Conservation (phyloP, 2,888 invertebrate species). For the Athetis lepigone region DNA sequence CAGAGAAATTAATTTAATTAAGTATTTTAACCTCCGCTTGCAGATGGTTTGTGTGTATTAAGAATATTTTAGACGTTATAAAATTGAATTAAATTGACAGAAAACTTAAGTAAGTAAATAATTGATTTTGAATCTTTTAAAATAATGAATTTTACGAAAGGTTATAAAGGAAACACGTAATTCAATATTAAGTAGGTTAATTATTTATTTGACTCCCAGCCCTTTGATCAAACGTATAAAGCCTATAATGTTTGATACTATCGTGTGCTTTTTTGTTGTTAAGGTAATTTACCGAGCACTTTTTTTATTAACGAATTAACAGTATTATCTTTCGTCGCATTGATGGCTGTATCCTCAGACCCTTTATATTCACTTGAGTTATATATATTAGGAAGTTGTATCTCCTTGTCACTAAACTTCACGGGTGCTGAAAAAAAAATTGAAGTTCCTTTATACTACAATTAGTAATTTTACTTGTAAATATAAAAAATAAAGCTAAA, state of each 20-base stretch:
- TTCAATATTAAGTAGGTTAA: too few species aligned
- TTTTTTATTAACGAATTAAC: not conserved
- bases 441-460: not conserved
- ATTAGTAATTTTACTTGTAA: not conserved
- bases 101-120: constrained; percentile 23
- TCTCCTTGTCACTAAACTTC: not conserved
- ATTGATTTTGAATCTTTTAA: constrained; percentile 16
- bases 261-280: not conserved
- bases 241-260: not conserved
- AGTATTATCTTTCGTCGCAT: not conserved
- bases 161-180: too few species aligned
- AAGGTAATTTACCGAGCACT: not conserved
- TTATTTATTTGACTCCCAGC: not conserved
- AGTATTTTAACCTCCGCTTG: constrained; percentile 14
- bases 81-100: constrained; percentile 10
- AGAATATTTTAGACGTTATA: constrained; percentile 11
- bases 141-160: too few species aligned
- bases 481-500: too few species aligned
- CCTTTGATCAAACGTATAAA: constrained; percentile 1
- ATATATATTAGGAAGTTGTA: not conserved
- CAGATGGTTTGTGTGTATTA: constrained; percentile 1
- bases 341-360: not conserved
- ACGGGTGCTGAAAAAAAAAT: constrained; percentile 11
- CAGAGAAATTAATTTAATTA: constrained; percentile 26
- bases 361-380: not conserved